Percentiles rank a stretch among this genome's conserved stretches.
phyloP scores from a whole-genome alignment of 2,113 vertebrate species.

The Crotalus helleri region DNA sequence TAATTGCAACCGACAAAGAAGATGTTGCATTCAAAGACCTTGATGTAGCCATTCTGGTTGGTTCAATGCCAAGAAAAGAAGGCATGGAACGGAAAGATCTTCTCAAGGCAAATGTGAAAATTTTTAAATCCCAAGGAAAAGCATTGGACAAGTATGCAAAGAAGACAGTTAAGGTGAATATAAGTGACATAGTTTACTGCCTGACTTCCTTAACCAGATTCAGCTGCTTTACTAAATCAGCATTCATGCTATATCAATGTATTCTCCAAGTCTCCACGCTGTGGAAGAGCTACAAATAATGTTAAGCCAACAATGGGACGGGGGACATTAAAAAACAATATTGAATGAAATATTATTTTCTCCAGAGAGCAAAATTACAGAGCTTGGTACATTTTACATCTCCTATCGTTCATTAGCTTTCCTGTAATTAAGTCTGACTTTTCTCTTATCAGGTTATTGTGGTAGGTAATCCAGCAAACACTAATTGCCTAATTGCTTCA shows the following conservation, averaged over 20 bases:
- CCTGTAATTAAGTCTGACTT: not conserved
- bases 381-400: not conserved
- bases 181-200: not conserved
- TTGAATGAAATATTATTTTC: not conserved
- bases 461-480: conserved; percentile 96
- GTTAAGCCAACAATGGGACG: not conserved
- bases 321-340: not conserved
- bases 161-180: conserved; percentile 93
- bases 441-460: conserved; percentile 81
- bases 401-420: not conserved
- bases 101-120: conserved; percentile 94
- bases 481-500: conserved; percentile 93
- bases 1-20: conserved; percentile 93
- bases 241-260: not conserved
- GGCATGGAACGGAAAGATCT: conserved; percentile 99
- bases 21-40: conserved; percentile 93
- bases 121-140: conserved; percentile 93
- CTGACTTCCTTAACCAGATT: not conserved
- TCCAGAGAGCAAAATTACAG: not conserved
- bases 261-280: not conserved
- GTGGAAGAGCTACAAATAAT: not conserved
- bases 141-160: conserved; percentile 93
- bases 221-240: not conserved
- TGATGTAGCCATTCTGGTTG: conserved; percentile 91
- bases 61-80: conserved; percentile 95